phyloP scores from a whole-genome alignment of 1,140 invertebrate species.

The Ceratitis capitata region DNA sequence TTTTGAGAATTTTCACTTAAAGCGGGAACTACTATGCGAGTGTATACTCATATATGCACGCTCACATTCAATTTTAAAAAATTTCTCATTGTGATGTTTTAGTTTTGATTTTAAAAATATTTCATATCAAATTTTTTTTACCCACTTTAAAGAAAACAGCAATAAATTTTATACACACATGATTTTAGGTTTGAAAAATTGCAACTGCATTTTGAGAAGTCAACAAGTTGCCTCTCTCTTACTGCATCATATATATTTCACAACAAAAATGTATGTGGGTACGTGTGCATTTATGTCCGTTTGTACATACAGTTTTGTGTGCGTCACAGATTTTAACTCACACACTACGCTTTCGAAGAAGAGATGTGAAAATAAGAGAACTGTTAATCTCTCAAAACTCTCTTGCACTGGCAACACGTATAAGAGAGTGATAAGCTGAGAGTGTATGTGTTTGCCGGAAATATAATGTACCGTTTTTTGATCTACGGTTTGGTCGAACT shows the following conservation, averaged over 20 bases:
- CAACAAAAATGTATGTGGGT: not conserved
- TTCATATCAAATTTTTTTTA: not conserved
- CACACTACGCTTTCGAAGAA: not conserved
- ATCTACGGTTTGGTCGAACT: not conserved
- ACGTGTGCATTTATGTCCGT: not conserved
- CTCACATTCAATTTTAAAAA: too few species aligned
- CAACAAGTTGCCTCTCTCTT: conserved; percentile 3
- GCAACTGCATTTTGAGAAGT: not conserved
- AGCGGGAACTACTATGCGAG: not conserved
- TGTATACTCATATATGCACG: not conserved
- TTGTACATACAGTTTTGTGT: not conserved
- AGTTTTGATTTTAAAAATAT: too few species aligned
- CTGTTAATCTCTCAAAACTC: too few species aligned
- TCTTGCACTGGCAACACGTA: not conserved
- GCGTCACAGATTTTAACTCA: not conserved
- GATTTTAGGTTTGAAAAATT: not conserved
- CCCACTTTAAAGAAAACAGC: not conserved
- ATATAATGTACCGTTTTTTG: not conserved
- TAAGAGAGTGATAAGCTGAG: not conserved
- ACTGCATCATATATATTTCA: not conserved
- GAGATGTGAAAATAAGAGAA: not conserved
- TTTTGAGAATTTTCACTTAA: too few species aligned
- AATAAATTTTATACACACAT: too few species aligned
- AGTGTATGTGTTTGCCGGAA: not conserved
- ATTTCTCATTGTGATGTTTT: too few species aligned